A percentile compares a stretch with the other conserved stretches of the same genome.
Conservation (phyloP, 92 coral and sea anemone genomes). For the Zoanthus solanderi region DNA sequence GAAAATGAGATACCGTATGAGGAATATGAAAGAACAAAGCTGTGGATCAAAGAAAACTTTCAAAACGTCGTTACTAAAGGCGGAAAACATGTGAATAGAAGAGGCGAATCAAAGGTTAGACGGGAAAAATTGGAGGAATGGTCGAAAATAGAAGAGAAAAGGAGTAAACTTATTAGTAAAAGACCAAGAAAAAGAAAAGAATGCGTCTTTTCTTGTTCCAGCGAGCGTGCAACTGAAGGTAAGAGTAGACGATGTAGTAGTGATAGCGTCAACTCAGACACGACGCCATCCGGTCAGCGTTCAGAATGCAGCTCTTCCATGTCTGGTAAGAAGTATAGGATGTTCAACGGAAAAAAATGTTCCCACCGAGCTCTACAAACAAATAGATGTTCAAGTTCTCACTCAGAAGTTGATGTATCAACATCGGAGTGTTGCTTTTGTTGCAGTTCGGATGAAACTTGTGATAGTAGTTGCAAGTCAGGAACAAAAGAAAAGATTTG, state of each 20-base stretch:
- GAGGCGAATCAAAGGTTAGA: neutral
- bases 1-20: neutral
- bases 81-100: neutral
- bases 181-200: neutral
- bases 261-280: neutral
- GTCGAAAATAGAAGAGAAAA: neutral
- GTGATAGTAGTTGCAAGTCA: neutral
- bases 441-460: neutral
- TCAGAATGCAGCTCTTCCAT: neutral
- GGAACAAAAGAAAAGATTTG: neutral
- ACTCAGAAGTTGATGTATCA: neutral
- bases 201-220: neutral
- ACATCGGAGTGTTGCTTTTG: neutral
- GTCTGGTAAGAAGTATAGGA: neutral
- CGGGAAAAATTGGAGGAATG: neutral
- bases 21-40: constrained; percentile 39
- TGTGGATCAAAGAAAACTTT: constrained; percentile 36
- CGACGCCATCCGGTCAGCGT: neutral
- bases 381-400: neutral
- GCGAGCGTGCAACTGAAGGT: neutral
- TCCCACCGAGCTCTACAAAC: neutral
- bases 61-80: neutral
- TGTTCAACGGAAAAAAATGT: neutral
- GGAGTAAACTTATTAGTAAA: neutral
- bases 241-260: neutral